phyloP scores from a whole-genome alignment of 2,888 invertebrate species.

The Spodoptera littoralis region DNA sequence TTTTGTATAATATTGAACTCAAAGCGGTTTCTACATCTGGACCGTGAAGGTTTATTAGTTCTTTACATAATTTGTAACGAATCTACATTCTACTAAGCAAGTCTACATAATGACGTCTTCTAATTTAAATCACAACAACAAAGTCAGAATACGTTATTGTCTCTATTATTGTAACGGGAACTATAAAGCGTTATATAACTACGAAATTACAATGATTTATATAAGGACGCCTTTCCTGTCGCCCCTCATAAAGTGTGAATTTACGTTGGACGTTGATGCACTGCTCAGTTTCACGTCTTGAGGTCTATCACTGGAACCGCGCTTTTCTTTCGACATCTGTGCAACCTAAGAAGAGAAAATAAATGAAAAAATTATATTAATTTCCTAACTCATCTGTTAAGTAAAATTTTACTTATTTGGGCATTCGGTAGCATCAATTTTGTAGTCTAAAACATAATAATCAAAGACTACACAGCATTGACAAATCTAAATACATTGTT shows the following conservation, averaged over 20 bases:
- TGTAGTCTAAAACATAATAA: neutral
- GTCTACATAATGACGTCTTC: neutral
- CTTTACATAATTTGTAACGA: too few species aligned
- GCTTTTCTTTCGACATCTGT: conserved; percentile 80
- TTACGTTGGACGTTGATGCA: conserved; percentile 52
- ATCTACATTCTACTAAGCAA: conserved; percentile 9
- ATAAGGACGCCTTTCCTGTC: conserved; percentile 84
- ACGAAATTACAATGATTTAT: conserved; percentile 52
- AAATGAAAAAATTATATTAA: neutral
- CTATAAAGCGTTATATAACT: neutral
- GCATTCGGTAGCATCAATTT: too few species aligned
- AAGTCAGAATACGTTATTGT: conserved; percentile 11
- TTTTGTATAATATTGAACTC: too few species aligned
- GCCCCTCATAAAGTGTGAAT: conserved; percentile 66
- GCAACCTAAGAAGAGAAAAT: conserved; percentile 69
- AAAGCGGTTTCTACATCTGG: too few species aligned
- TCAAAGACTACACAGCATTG: neutral
- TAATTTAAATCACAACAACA: conserved; percentile 8
- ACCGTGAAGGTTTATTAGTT: too few species aligned
- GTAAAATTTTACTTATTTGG: too few species aligned
- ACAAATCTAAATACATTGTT: neutral
- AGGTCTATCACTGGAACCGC: conserved; percentile 62
- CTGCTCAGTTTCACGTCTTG: conserved; percentile 62
- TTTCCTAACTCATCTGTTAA: too few species aligned
- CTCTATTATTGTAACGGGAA: neutral